Percentiles rank a stretch among this genome's conserved stretches.
phyloP scores from a whole-genome alignment of 2,888 invertebrate genomes.

The Ophion ellenae region DNA sequence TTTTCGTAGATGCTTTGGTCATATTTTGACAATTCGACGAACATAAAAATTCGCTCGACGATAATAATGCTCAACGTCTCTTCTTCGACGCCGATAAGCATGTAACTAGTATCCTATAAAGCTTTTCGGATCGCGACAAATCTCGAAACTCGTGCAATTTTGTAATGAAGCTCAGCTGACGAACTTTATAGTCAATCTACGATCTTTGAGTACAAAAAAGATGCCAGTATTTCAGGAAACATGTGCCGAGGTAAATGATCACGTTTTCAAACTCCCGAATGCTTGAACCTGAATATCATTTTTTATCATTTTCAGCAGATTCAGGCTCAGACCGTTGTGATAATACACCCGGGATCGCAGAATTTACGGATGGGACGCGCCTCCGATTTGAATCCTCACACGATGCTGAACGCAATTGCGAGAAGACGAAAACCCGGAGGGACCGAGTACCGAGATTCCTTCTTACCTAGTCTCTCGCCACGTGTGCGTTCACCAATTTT shows the following conservation, averaged over 20 bases:
- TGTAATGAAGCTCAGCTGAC: neutral
- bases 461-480: conserved; percentile 88
- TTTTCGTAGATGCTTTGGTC: too few relatives aligned
- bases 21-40: too few relatives aligned
- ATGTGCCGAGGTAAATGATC: conserved; percentile 77
- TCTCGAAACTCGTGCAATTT: neutral
- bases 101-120: too few relatives aligned
- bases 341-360: conserved; percentile 97
- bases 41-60: too few relatives aligned
- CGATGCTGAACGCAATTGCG: conserved; percentile 94
- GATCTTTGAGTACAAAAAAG: neutral
- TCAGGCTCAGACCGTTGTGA: conserved; percentile 92
- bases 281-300: neutral
- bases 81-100: neutral
- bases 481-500: conserved; percentile 45
- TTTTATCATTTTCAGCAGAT: conserved; percentile 85
- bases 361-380: conserved; percentile 95
- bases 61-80: too few relatives aligned
- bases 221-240: conserved; percentile 82
- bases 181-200: neutral
- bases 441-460: conserved; percentile 86
- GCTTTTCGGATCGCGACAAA: too few relatives aligned
- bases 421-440: conserved; percentile 85
- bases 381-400: conserved; percentile 94
- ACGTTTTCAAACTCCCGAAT: neutral